Conservation (phyloP, 1,140 invertebrate species). For the Eumaeus atala region DNA sequence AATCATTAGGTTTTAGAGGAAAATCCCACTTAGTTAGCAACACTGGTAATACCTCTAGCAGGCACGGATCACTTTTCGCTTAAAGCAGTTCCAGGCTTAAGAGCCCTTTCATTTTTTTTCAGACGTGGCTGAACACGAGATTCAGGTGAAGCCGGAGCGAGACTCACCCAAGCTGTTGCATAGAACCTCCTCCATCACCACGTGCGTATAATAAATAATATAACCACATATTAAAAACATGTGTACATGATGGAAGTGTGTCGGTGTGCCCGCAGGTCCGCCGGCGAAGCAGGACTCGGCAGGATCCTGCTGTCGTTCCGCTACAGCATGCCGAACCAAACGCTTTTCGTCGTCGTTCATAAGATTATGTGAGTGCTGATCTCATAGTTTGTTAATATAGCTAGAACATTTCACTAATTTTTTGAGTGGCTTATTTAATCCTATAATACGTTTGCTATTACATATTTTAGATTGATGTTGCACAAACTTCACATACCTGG, state of each 20-base stretch:
- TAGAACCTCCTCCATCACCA: conserved; percentile 63
- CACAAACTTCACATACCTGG: too few species aligned
- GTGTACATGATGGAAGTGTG: background rate
- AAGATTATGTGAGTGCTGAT: conserved; percentile 86
- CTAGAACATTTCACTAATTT: too few species aligned
- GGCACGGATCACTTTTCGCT: too few species aligned
- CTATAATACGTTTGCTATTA: too few species aligned
- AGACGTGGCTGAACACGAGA: conserved; percentile 47
- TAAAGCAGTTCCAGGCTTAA: too few species aligned
- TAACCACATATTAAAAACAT: too few species aligned
- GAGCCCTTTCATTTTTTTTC: conserved; percentile 20
- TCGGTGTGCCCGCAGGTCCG: conserved; percentile 54
- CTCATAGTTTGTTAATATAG: background rate
- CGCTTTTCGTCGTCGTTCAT: conserved; percentile 88
- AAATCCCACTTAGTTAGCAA: too few species aligned
- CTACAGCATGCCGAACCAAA: conserved; percentile 88
- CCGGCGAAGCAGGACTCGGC: conserved; percentile 82
- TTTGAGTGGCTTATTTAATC: too few species aligned
- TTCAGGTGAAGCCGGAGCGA: conserved; percentile 29
- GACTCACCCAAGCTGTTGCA: conserved; percentile 62
- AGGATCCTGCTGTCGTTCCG: conserved; percentile 90
- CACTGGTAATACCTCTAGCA: too few species aligned
- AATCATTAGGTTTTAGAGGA: too few species aligned
- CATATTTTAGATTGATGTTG: too few species aligned
- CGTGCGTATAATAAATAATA: conserved; percentile 42